Conservation (phyloP, 2,888 invertebrate species). For the Druceiella hillmani region DNA sequence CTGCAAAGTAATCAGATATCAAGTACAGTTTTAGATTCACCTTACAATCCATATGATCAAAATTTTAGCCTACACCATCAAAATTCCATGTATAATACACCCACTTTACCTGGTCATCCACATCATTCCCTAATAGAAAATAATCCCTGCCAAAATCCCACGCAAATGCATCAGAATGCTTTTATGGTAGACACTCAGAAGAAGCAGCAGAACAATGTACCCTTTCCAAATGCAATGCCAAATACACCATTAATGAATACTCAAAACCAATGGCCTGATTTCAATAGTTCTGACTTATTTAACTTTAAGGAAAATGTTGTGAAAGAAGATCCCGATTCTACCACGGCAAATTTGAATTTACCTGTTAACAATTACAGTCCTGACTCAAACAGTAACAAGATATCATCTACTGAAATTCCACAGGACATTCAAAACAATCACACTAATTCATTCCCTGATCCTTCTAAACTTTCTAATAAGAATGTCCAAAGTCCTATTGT, state of each 20-base stretch:
- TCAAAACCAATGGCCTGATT: conserved; percentile 46
- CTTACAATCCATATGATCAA: conserved; percentile 58
- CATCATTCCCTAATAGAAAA: conserved; percentile 48
- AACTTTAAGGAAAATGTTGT: conserved; percentile 42
- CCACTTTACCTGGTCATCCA: conserved; percentile 48
- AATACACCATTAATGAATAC: conserved; percentile 22
- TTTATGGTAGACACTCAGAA: conserved; percentile 42
- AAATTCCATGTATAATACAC: conserved; percentile 54
- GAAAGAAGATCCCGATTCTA: conserved; percentile 73
- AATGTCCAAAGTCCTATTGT: conserved; percentile 30
- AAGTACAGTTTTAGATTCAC: conserved; percentile 73
- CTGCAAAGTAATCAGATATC: conserved; percentile 82
- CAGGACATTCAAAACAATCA: too few species aligned
- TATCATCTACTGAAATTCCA: conserved; percentile 40
- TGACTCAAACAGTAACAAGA: conserved; percentile 45
- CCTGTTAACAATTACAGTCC: conserved; percentile 49
- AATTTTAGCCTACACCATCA: conserved; percentile 62
- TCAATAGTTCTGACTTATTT: conserved; percentile 41
- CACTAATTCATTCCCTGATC: too few species aligned
- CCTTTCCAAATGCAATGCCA: conserved; percentile 19
- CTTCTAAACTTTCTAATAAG: not conserved
- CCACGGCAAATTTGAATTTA: conserved; percentile 54
- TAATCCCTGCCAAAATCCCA: conserved; percentile 34
- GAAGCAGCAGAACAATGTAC: conserved; percentile 29
- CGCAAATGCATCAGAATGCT: conserved; percentile 43